These are phyloP conservation scores for Caenorhabditis remanei DNA, from an alignment of 1,140 invertebrate genomes.

Conservation along the genomic window DNA sequence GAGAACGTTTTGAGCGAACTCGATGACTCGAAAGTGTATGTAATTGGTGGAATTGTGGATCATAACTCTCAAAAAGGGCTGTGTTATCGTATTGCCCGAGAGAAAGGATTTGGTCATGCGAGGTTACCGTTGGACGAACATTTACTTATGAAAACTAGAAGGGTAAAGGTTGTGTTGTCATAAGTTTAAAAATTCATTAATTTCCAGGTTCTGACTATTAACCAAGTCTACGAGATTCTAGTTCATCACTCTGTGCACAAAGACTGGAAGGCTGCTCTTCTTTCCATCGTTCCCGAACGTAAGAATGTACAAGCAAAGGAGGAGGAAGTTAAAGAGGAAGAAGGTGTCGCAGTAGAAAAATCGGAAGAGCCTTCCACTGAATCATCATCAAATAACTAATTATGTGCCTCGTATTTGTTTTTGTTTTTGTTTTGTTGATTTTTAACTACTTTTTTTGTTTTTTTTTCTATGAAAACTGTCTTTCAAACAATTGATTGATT, in stretches of 20 bases:
- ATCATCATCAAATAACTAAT: background rate
- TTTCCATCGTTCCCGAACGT: conserved; percentile 83
- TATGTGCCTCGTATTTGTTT: background rate
- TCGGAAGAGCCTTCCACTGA: background rate
- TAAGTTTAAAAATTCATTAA: background rate
- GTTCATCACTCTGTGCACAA: conserved; percentile 85
- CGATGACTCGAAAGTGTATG: conserved; percentile 86
- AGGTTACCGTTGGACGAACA: conserved; percentile 90
- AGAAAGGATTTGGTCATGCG: conserved; percentile 87
- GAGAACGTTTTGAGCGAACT: conserved; percentile 87
- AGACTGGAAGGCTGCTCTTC: conserved; percentile 88
- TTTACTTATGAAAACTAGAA: conserved; percentile 91
- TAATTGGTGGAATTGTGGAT: conserved; percentile 97
- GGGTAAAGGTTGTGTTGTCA: conserved; percentile 79
- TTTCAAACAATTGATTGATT: background rate
- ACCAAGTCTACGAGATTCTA: conserved; percentile 96
- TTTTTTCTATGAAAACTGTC: background rate
- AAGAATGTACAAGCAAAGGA: conserved; percentile 76
- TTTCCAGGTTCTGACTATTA: conserved; percentile 86
- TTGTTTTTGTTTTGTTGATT: background rate
- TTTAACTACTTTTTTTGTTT: background rate
- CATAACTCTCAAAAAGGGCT: conserved; percentile 94
- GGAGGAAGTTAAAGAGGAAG: conserved; percentile 49
- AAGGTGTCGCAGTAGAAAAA: conserved; percentile 18
- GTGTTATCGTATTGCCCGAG: conserved; percentile 86